phyloP scores from a whole-genome alignment of 2,113 vertebrate species.

The Malurus cyaneus region DNA sequence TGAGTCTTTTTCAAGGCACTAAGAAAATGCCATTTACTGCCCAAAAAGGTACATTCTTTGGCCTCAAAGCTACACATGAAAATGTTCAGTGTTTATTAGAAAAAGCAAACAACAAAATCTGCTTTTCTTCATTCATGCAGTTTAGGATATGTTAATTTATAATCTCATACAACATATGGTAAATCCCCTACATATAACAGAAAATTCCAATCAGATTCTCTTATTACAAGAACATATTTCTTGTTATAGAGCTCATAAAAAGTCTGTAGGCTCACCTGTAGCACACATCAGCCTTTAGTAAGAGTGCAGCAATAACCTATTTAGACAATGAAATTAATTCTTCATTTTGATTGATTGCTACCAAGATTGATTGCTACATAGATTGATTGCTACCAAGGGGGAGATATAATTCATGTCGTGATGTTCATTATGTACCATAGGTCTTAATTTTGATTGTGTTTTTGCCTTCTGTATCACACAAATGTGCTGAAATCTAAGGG shows the following conservation, averaged over 20 bases:
- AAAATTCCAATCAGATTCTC: not conserved
- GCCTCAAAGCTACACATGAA: not conserved
- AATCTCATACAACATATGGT: not conserved
- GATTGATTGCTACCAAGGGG: not conserved
- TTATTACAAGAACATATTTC: conserved; percentile 20
- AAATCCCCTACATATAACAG: not conserved
- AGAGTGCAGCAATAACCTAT: not conserved
- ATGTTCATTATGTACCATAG: not conserved
- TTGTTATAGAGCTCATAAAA: not conserved
- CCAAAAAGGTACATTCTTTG: not conserved
- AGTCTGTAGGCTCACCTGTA: not conserved
- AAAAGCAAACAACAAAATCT: not conserved
- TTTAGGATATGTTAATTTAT: not conserved
- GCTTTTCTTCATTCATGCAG: not conserved
- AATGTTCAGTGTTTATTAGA: conserved; percentile 11
- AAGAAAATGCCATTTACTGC: not conserved
- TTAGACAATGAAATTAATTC: conserved; percentile 6
- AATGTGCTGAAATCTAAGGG: not conserved
- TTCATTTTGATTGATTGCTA: conserved; percentile 29
- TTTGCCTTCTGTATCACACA: not conserved
- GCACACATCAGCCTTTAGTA: not conserved
- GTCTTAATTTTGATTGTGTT: not conserved
- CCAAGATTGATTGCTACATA: not conserved
- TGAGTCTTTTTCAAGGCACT: not conserved
- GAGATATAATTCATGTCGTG: not conserved